Evolutionary conservation across 30 jellyfish, hydroid and myxozoan genomes (phyloP).

Genomic region (Euphysa ruthae): DNA sequence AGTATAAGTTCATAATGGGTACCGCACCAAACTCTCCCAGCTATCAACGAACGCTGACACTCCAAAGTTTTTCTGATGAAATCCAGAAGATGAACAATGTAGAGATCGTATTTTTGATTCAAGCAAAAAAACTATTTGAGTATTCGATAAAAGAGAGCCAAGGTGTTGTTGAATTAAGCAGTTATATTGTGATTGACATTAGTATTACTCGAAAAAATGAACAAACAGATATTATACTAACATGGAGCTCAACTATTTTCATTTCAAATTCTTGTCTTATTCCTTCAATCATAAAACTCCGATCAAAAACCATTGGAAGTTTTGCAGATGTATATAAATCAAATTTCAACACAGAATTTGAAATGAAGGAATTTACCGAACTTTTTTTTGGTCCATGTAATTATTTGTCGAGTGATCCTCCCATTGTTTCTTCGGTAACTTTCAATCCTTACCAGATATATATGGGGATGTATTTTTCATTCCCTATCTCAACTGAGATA

Average conservation of each 20-base stretch:
- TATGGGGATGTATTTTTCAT: constrained; percentile 43
- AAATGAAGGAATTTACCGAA: constrained; percentile 9
- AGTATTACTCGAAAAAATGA: constrained; percentile 22
- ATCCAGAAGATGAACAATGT: constrained; percentile 24
- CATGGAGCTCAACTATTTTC: constrained; percentile 40
- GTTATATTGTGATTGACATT: neutral
- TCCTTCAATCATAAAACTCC: constrained; percentile 29
- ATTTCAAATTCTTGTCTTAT: constrained; percentile 32
- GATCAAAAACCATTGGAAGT: constrained; percentile 29
- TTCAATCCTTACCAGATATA: constrained; percentile 6
- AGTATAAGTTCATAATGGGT: constrained; percentile 1
- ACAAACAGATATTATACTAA: constrained; percentile 17
- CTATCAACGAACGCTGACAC: neutral
- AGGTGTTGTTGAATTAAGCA: neutral
- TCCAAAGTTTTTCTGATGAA: neutral
- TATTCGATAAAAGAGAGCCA: constrained; percentile 6
- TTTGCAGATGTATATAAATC: constrained; percentile 27
- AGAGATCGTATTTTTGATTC: constrained; percentile 41
- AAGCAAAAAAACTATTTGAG: neutral
- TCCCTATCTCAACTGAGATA: constrained; percentile 23
- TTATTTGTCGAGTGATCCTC: constrained; percentile 44
- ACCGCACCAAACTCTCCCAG: constrained; percentile 6
- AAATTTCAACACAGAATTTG: constrained; percentile 33
- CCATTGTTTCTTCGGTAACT: constrained; percentile 4
- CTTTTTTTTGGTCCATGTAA: constrained; percentile 30